phyloP scores from a whole-genome alignment of 2,113 vertebrate genomes.

The Quiscalus mexicanus region DNA sequence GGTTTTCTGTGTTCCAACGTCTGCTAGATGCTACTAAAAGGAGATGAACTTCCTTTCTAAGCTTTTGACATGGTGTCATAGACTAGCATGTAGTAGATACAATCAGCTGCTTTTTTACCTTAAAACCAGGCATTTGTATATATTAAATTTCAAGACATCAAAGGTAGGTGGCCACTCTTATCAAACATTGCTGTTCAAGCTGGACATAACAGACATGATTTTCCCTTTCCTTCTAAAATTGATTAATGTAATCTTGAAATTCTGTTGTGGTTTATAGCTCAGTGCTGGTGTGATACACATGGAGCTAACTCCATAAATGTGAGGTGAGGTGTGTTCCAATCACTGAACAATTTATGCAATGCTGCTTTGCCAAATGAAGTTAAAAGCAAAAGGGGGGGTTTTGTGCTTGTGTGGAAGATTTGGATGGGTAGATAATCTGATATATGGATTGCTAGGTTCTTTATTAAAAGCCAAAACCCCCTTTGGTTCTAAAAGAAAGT shows the following conservation, averaged over 20 bases:
- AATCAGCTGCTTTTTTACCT: conserved; percentile 79
- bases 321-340: conserved; percentile 75
- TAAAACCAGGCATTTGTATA: conserved; percentile 75
- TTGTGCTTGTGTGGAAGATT: background rate
- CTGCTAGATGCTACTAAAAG: conserved; percentile 83
- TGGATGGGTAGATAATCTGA: background rate
- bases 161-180: conserved; percentile 57
- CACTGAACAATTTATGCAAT: conserved; percentile 73
- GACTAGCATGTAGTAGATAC: conserved; percentile 82
- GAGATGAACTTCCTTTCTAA: conserved; percentile 77
- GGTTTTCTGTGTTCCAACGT: conserved; percentile 73
- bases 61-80: conserved; percentile 79
- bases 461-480: background rate
- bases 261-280: conserved; percentile 68
- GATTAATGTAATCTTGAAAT: conserved; percentile 23
- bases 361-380: conserved; percentile 92
- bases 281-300: conserved; percentile 74
- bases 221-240: conserved; percentile 30
- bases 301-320: conserved; percentile 53
- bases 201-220: conserved; percentile 59
- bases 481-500: background rate
- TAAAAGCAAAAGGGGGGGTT: conserved; percentile 73
- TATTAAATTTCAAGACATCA: conserved; percentile 65
- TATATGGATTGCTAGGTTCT: background rate
- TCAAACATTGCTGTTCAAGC: conserved; percentile 62